Evolutionary conservation across 2,797 vertebrate species (phyloP).

Genomic region (Urosaurus nigricauda): DNA sequence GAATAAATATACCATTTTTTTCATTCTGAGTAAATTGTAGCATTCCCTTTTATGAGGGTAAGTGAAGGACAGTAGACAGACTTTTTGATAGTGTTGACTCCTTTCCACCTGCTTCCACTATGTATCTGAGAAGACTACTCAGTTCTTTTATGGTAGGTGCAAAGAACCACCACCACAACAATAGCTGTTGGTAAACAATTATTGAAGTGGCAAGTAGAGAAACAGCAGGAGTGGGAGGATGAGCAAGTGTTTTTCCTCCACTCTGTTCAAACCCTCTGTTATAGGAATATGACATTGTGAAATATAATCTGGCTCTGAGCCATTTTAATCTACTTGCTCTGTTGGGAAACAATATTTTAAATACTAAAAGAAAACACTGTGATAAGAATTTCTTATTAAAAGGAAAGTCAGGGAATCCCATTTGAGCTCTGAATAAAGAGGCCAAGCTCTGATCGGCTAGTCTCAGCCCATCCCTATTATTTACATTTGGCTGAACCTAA

Average conservation of each 20-base stretch:
- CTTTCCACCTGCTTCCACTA: neutral
- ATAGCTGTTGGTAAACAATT: slow-evolving; percentile 37
- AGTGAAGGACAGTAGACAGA: slow-evolving; percentile 12
- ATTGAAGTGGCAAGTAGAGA: slow-evolving; percentile 43
- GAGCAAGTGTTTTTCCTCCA: neutral
- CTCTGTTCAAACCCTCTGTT: neutral
- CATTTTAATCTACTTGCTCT: slow-evolving; percentile 62
- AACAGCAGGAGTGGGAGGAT: slow-evolving; percentile 21
- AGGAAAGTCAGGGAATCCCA: neutral
- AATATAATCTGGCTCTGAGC: slow-evolving; percentile 48
- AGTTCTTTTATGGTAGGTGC: slow-evolving; percentile 42
- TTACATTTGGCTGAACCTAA: slow-evolving; percentile 3
- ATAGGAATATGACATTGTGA: slow-evolving; percentile 49
- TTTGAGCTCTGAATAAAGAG: neutral
- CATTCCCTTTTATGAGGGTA: slow-evolving; percentile 38
- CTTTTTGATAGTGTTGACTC: slow-evolving; percentile 45
- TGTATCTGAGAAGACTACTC: slow-evolving; percentile 55
- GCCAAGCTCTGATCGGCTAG: neutral
- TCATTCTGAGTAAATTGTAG: slow-evolving; percentile 49
- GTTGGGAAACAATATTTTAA: slow-evolving; percentile 56
- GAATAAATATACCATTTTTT: slow-evolving; percentile 12
- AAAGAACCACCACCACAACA: slow-evolving; percentile 50
- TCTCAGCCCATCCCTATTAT: slow-evolving; percentile 32
- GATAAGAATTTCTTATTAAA: slow-evolving; percentile 35
- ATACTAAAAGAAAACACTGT: slow-evolving; percentile 22